phyloP scores from a whole-genome alignment of 2,797 vertebrate species.

The Anisognathus igniventris region DNA sequence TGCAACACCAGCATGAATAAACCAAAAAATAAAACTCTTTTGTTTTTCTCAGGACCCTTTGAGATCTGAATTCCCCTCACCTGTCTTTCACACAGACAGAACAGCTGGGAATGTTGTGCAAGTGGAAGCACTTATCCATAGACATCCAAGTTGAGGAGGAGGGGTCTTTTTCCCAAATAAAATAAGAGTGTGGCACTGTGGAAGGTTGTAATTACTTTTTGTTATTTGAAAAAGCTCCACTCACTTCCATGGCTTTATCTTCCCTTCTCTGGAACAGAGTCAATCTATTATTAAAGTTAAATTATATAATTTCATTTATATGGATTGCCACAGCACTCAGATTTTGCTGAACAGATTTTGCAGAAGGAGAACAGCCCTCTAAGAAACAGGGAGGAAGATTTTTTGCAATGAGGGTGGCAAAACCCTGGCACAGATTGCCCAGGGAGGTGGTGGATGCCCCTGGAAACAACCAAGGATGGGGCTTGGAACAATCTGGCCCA shows the following conservation, averaged over 20 bases:
- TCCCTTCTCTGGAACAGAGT: neutral
- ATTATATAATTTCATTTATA: neutral
- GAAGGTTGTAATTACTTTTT: neutral
- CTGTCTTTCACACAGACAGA: neutral
- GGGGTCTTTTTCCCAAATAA: neutral
- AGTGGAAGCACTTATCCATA: neutral
- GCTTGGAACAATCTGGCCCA: neutral
- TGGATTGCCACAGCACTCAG: neutral
- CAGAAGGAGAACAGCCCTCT: neutral
- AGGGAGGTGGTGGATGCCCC: neutral
- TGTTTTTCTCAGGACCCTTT: neutral
- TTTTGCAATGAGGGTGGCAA: neutral
- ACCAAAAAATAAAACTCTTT: neutral
- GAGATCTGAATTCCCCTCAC: neutral
- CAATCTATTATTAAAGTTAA: neutral
- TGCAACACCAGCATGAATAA: neutral
- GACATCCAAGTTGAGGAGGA: fast-evolving
- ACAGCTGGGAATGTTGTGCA: neutral
- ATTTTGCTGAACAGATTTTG: neutral
- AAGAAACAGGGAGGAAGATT: neutral
- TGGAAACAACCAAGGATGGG: neutral
- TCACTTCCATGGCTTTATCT: neutral
- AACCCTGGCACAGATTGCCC: neutral
- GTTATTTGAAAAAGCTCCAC: neutral
- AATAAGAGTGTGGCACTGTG: neutral